Conservation (phyloP, 2,888 invertebrate species). For the Drosophila ochracea region DNA sequence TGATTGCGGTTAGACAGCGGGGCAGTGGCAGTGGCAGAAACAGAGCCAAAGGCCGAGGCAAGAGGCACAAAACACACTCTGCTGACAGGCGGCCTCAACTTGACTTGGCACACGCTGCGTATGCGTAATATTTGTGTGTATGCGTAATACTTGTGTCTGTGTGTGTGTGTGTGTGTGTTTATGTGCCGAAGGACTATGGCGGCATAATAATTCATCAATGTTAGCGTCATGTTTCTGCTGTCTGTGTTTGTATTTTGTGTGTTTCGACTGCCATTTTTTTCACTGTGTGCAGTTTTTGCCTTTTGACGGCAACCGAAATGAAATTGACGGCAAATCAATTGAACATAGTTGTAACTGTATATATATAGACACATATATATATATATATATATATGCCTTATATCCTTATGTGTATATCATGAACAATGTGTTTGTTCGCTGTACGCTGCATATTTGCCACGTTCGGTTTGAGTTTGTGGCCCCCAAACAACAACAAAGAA, state of each 20-base stretch:
- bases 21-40: conserved; percentile 13
- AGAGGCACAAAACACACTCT: conserved; percentile 24
- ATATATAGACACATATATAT: conserved; percentile 2
- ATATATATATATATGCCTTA: conserved; percentile 2
- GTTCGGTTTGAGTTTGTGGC: conserved; percentile 39
- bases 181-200: conserved; percentile 6
- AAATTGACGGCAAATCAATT: conserved; percentile 81
- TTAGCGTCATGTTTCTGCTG: conserved; percentile 54
- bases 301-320: conserved; percentile 48
- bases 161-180: conserved; percentile 28
- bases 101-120: conserved; percentile 56
- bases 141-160: conserved; percentile 15
- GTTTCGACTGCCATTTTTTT: background rate
- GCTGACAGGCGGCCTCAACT: conserved; percentile 64
- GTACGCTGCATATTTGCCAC: conserved; percentile 48
- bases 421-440: conserved; percentile 8
- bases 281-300: conserved; percentile 41
- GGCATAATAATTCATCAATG: conserved; percentile 76
- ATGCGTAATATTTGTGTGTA: conserved; percentile 58
- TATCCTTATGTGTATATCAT: background rate
- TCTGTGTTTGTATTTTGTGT: conserved; percentile 25
- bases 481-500: conserved; percentile 56
- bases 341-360: conserved; percentile 46
- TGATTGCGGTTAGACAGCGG: conserved; percentile 65
- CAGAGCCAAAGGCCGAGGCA: conserved; percentile 26